These are phyloP conservation scores for Anguilla megastoma DNA, from an alignment of 2,797 vertebrate species.

Conservation along the genomic window DNA sequence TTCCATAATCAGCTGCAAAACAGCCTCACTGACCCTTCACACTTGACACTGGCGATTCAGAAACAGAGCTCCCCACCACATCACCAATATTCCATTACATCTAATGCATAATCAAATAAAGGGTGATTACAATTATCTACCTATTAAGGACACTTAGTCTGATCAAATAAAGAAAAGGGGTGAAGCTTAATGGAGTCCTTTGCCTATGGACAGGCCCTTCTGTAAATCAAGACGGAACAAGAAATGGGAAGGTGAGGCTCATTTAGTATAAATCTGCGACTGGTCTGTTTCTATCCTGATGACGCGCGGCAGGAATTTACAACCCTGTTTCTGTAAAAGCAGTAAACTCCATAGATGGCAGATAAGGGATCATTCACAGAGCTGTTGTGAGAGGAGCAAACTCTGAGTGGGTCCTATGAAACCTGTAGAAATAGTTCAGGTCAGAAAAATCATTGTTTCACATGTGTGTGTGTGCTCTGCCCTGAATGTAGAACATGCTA, in stretches of 20 bases:
- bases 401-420: background rate
- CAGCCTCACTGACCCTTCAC: background rate
- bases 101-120: background rate
- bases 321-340: conserved; percentile 24
- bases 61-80: background rate
- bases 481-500: background rate
- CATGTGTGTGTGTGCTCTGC: background rate
- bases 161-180: background rate
- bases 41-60: background rate
- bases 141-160: background rate
- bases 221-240: background rate
- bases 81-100: background rate
- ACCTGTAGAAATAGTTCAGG: background rate
- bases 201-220: conserved; percentile 19
- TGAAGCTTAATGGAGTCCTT: background rate
- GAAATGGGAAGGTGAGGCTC: background rate
- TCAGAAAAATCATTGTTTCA: background rate
- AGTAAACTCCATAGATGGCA: conserved; percentile 37
- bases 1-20: background rate
- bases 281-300: background rate
- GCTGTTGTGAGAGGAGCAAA: background rate
- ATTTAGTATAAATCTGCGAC: background rate
- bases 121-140: background rate
- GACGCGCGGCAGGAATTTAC: conserved; percentile 38
- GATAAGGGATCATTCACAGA: conserved; percentile 31